phyloP scores from a whole-genome alignment of 1,140 invertebrate species.

The Rhagoletis pomonella region DNA sequence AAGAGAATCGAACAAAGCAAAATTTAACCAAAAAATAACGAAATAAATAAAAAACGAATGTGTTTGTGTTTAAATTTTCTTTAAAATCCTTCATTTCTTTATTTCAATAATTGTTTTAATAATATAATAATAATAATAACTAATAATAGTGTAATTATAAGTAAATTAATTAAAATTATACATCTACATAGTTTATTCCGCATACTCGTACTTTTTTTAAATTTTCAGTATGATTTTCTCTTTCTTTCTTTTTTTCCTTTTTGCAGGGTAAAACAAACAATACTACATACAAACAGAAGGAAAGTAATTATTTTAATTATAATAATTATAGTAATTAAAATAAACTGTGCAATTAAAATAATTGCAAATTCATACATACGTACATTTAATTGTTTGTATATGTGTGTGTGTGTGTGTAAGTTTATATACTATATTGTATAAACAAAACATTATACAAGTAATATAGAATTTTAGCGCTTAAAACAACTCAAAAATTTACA shows the following conservation, averaged over 20 bases:
- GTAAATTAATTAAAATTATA: constrained; percentile 53
- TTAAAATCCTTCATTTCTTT: constrained; percentile 52
- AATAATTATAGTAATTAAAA: constrained; percentile 65
- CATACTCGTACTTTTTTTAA: not conserved
- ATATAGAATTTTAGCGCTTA: constrained; percentile 54
- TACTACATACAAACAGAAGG: constrained; percentile 39
- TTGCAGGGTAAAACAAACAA: constrained; percentile 13
- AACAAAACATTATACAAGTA: constrained; percentile 66
- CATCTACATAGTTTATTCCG: not conserved
- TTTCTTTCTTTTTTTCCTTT: not conserved
- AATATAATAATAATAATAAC: constrained; percentile 53
- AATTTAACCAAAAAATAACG: not conserved
- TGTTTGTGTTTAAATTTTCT: constrained; percentile 51
- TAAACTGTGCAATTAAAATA: constrained; percentile 66
- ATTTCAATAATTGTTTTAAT: constrained; percentile 51
- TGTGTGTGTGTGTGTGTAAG: not conserved
- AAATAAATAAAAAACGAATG: constrained; percentile 40
- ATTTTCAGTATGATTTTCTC: not conserved
- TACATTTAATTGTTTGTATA: constrained; percentile 61
- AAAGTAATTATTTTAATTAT: constrained; percentile 60
- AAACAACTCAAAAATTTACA: constrained; percentile 9
- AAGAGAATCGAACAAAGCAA: not conserved
- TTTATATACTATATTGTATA: not conserved
- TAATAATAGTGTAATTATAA: constrained; percentile 48
- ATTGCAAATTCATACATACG: constrained; percentile 71